phyloP scores from a whole-genome alignment of 2,797 vertebrate species.

The Carduelis carduelis region DNA sequence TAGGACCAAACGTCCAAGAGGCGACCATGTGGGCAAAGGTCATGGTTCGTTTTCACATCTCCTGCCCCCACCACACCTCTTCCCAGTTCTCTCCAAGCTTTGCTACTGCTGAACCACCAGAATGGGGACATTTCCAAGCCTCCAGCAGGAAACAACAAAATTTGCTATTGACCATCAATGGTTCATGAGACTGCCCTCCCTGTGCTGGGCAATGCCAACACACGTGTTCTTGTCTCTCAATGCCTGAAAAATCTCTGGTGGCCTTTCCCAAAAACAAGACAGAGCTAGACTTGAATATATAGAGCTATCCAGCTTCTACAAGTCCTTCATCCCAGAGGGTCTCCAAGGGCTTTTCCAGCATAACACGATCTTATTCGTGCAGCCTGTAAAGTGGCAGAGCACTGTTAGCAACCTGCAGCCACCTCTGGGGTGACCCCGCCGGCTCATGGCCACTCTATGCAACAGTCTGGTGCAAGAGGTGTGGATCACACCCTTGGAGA shows the following conservation, averaged over 20 bases:
- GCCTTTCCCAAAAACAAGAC: not conserved
- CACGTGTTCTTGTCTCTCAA: not conserved
- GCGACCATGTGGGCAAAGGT: not conserved
- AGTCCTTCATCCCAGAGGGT: not conserved
- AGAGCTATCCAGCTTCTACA: not conserved
- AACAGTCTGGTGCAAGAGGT: not conserved
- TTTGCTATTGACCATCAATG: not conserved
- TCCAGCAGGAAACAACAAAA: not conserved
- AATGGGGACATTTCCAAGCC: not conserved
- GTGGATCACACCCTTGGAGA: not conserved
- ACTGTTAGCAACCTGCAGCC: not conserved
- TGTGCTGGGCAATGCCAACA: fast-evolving
- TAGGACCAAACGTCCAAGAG: not conserved
- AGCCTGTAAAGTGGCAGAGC: conserved; percentile 3
- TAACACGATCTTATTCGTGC: not conserved
- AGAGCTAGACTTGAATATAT: not conserved
- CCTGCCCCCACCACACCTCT: not conserved
- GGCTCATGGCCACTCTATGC: not conserved
- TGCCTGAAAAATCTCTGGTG: not conserved
- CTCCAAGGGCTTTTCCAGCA: conserved; percentile 19
- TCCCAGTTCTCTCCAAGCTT: not conserved
- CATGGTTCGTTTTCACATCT: not conserved
- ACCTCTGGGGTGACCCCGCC: not conserved
- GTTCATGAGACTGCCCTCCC: not conserved
- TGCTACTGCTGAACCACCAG: not conserved